Conservation (phyloP, 2,113 vertebrate genomes). For the Hydrolagus affinis region DNA sequence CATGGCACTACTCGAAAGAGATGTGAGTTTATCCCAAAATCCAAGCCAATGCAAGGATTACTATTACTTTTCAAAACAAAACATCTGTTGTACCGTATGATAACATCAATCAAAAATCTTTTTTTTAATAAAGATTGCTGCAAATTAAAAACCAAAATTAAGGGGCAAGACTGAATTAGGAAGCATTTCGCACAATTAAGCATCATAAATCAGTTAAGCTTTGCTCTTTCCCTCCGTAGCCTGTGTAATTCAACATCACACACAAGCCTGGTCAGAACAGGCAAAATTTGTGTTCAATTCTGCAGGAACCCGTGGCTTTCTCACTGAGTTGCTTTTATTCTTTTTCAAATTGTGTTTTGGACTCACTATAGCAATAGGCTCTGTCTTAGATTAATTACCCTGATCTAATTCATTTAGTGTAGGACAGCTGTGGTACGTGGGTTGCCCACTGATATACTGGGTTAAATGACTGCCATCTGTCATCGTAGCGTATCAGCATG, state of each 20-base stretch:
- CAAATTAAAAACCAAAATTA: neutral
- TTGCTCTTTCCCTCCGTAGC: neutral
- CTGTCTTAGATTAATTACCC: slow-evolving; percentile 81
- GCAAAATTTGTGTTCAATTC: neutral
- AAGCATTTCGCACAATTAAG: neutral
- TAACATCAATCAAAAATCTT: neutral
- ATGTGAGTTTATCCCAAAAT: no score
- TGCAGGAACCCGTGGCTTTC: slow-evolving; percentile 23
- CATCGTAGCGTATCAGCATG: slow-evolving; percentile 69
- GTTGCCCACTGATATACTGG: slow-evolving; percentile 74
- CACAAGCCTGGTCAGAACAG: neutral
- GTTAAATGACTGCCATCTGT: slow-evolving; percentile 83
- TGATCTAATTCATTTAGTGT: slow-evolving; percentile 82
- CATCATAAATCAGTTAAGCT: neutral
- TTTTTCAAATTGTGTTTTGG: slow-evolving; percentile 51
- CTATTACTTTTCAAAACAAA: neutral
- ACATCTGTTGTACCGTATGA: neutral
- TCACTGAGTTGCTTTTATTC: slow-evolving; percentile 47
- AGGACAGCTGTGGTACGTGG: slow-evolving; percentile 76
- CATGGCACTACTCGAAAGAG: no score
- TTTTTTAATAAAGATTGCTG: neutral
- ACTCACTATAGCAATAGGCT: slow-evolving; percentile 55
- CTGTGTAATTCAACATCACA: neutral
- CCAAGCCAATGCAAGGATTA: no score
- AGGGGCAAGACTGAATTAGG: neutral